Percentiles rank a stretch among this genome's conserved stretches.
phyloP scores from a whole-genome alignment of 2,113 vertebrate species.

The Ariopsis seemanni region DNA sequence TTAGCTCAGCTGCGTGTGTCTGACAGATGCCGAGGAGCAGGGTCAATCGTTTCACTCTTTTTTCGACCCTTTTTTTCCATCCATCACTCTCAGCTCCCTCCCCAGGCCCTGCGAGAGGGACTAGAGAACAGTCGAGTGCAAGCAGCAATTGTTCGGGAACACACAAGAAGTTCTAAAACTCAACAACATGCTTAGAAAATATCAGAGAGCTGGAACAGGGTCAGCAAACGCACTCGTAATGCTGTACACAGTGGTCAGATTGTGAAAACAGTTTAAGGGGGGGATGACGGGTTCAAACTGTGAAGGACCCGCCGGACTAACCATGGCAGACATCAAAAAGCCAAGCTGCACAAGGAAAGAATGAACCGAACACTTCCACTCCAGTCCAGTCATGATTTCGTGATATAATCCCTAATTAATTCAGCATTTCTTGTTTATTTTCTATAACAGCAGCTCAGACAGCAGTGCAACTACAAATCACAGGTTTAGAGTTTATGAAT shows the following conservation, averaged over 20 bases:
- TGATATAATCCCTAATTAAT: neutral
- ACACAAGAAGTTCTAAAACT: neutral
- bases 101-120: slow-evolving; percentile 4
- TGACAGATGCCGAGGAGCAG: slow-evolving; percentile 41
- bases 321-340: neutral
- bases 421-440: neutral
- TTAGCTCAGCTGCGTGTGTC: slow-evolving; percentile 45
- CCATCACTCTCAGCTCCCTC: slow-evolving; percentile 14
- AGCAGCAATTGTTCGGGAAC: slow-evolving; percentile 8
- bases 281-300: slow-evolving; percentile 9
- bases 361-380: neutral
- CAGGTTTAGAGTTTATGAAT: neutral
- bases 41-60: slow-evolving; percentile 30
- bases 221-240: neutral
- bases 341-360: neutral
- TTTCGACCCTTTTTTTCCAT: slow-evolving; percentile 25
- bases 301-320: neutral
- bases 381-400: neutral
- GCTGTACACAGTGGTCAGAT: neutral
- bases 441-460: neutral
- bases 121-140: neutral
- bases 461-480: too few relatives aligned
- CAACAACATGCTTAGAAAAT: neutral
- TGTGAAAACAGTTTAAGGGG: slow-evolving; percentile 4
- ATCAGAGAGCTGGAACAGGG: neutral